These are phyloP conservation scores for Radopholus similis DNA, from an alignment of 1,140 invertebrate species.

Conservation along the genomic window DNA sequence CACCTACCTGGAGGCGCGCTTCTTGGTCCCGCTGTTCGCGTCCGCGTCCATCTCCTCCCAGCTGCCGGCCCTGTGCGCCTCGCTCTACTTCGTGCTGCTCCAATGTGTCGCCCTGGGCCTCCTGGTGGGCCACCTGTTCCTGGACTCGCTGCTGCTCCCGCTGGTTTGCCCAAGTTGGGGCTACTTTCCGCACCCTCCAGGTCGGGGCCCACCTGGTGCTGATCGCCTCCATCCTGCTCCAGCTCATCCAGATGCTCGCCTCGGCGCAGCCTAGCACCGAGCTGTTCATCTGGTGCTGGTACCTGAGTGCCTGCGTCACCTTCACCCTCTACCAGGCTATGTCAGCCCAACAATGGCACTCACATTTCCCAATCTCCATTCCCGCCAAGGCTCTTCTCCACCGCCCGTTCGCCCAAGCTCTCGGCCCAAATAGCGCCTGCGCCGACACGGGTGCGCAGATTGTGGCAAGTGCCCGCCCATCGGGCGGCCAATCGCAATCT, in stretches of 20 bases:
- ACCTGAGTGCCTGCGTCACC: conserved; percentile 10
- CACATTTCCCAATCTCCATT: not conserved
- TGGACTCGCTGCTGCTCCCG: not conserved
- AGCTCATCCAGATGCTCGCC: conserved; percentile 4
- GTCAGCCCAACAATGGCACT: not conserved
- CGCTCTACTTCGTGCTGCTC: conserved; percentile 7
- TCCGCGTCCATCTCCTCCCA: not conserved
- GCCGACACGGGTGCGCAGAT: not conserved
- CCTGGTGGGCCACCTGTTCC: not conserved
- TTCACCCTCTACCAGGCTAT: conserved; percentile 15
- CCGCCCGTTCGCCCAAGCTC: not conserved
- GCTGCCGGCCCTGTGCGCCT: not conserved
- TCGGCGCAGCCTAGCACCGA: not conserved
- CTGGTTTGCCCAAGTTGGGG: not conserved
- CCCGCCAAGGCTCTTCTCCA: not conserved
- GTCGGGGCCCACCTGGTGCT: not conserved
- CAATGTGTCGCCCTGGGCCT: conserved; percentile 3
- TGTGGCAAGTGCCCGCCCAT: not conserved
- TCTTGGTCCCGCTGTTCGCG: not conserved
- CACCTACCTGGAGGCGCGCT: not conserved
- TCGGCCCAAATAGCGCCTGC: not conserved
- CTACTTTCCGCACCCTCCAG: not conserved
- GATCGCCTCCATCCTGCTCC: conserved; percentile 6
- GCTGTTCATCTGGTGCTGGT: conserved; percentile 14
- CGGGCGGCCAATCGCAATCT: too few relatives aligned